phyloP scores from a whole-genome alignment of 2,888 invertebrate species.

The Drosophila hamatofila region DNA sequence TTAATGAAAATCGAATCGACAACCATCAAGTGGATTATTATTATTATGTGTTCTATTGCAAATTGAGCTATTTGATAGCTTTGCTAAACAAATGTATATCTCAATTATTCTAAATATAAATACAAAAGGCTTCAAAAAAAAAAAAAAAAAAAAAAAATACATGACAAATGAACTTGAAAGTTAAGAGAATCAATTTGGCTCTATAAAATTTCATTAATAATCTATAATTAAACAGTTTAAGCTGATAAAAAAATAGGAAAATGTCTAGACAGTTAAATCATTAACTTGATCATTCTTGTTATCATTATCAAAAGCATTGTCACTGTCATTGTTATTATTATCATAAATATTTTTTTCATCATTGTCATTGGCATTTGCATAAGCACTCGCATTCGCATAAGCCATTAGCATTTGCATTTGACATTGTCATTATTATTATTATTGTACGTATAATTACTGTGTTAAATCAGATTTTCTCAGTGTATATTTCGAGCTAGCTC shows the following conservation, averaged over 20 bases:
- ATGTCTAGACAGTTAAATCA: background rate
- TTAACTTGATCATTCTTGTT: background rate
- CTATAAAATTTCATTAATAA: background rate
- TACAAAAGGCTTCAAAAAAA: background rate
- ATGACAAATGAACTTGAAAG: background rate
- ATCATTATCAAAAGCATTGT: background rate
- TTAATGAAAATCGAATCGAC: slow-evolving; percentile 27
- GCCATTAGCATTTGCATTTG: background rate
- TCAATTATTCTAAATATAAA: background rate
- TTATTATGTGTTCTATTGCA: slow-evolving; percentile 18
- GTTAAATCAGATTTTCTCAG: background rate
- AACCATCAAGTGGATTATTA: slow-evolving; percentile 20
- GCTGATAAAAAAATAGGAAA: background rate
- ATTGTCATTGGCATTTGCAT: background rate
- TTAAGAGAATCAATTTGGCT: background rate
- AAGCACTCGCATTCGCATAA: background rate
- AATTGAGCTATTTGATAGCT: slow-evolving; percentile 5
- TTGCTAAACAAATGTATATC: background rate
- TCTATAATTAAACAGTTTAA: background rate
- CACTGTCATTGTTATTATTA: background rate
- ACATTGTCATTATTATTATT: background rate
- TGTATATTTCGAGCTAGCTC: background rate
- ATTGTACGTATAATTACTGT: background rate
- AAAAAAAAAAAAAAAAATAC: background rate
- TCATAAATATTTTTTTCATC: background rate